Percentiles rank a stretch among this genome's conserved stretches.
Conservation (phyloP, 2,888 invertebrate genomes). For the Ceraclea dissimilis region DNA sequence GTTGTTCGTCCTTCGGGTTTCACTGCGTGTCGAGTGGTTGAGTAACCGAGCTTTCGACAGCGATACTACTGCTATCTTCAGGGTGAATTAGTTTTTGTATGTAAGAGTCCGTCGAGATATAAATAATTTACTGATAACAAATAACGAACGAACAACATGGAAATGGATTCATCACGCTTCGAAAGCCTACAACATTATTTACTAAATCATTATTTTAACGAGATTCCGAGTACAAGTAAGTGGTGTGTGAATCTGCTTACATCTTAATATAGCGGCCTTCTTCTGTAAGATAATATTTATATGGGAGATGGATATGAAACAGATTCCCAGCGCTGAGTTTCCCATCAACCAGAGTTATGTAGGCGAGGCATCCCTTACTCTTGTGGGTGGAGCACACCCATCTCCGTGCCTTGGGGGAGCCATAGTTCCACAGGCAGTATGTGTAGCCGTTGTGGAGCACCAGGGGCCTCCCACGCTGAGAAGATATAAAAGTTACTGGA, state of each 20-base stretch:
- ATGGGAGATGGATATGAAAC: not conserved
- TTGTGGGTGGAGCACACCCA: slow-evolving; percentile 14
- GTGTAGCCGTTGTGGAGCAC: slow-evolving; percentile 32
- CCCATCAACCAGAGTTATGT: slow-evolving; percentile 28
- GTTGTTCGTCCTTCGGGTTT: no score
- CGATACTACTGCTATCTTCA: no score
- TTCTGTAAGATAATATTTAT: not conserved
- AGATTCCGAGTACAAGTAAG: no score
- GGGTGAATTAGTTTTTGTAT: no score
- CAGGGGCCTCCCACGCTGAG: slow-evolving; percentile 28
- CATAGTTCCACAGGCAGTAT: slow-evolving; percentile 17
- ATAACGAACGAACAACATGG: no score
- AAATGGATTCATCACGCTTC: no score
- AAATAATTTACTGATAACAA: no score
- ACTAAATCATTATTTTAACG: no score
- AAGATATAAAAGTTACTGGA: slow-evolving; percentile 5
- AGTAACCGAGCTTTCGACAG: no score
- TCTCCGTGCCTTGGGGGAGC: slow-evolving; percentile 17
- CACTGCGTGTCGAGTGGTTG: no score
- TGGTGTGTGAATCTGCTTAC: not conserved
- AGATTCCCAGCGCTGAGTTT: slow-evolving; percentile 31
- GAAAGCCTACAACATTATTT: no score
- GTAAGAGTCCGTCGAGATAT: no score
- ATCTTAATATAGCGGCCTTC: slow-evolving; percentile 1
- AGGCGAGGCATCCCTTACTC: slow-evolving; percentile 9